These are phyloP conservation scores for Tangara arthus DNA, from an alignment of 2,797 vertebrate species.

Conservation along the genomic window DNA sequence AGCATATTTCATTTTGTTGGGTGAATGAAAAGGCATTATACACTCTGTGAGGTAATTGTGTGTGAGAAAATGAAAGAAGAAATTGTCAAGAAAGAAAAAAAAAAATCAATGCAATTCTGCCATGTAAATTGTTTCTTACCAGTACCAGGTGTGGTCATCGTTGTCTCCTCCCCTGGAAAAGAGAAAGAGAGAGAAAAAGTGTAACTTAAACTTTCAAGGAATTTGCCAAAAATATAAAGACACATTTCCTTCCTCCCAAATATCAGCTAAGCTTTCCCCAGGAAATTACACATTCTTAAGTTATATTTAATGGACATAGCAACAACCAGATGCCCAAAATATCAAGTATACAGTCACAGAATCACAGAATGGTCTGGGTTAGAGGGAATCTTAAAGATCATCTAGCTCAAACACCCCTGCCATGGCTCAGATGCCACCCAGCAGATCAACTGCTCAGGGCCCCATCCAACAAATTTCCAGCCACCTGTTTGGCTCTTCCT, in stretches of 20 bases:
- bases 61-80: neutral
- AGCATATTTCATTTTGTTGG: neutral
- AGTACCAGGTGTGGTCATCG: neutral
- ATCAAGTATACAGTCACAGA: neutral
- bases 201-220: neutral
- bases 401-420: neutral
- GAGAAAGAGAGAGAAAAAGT: neutral
- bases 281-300: neutral
- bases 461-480: neutral
- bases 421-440: neutral
- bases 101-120: neutral
- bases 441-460: neutral
- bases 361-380: neutral
- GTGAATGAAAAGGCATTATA: neutral
- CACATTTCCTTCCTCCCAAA: neutral
- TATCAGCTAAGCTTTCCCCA: neutral
- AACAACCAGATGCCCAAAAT: neutral
- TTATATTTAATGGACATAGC: neutral
- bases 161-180: neutral
- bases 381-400: neutral
- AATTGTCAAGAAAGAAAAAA: neutral
- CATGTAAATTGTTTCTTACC: conserved; percentile 46
- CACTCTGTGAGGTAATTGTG: neutral
- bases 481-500: neutral
- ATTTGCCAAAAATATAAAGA: neutral